Evolutionary conservation across 2,113 vertebrate genomes (phyloP), one percentile per base, ranked within the genome.

Genomic region (Siniperca chuatsi): DNA sequence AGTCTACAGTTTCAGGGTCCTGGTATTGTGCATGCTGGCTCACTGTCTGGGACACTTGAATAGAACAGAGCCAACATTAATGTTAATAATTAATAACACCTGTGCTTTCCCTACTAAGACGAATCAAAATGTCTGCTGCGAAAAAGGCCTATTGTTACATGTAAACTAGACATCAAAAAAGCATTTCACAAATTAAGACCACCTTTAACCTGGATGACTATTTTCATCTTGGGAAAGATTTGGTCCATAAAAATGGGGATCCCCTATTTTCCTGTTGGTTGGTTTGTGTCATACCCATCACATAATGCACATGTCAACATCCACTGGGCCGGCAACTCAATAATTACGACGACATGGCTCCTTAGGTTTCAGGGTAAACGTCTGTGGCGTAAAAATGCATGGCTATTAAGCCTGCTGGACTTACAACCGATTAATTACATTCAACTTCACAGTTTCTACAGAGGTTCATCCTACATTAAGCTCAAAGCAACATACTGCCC

Each of bases 361-460:
- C 12, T 81, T 81, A 80, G 50, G 40, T 75, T 80, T 80, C 29
- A 84, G 69, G 77, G 29, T 86, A 68, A 78, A 71, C 8, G 2
- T 20, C 66, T 79, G 58, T 65, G 78, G 65, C 58, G 42, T 79
- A 33, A 66, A 78, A 82, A 54, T 54, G 62, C 35, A 73, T 8
- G 42, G 35, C 44, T 62, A 37, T 76, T 76, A 77, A 79, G 64
- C 54, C 74, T 68, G 20, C 13, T 20, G 60, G 58, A 77, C 52
- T 70, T 57, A 84, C 54, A 78, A 65, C 18, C 64, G 78, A 80
- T 75, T 82, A 79, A 70, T 61, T 54, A 33, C 46, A 74, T 70
- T 82, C 20, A 73, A 50, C 48, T 55, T 77, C 16, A 60, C 8
- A 37, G 33, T 42, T 60, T 65, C 44, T 58, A 68, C 29, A 29